Evolutionary conservation across 2,113 vertebrate genomes (phyloP).

Genomic region (Protobothrops mucrosquamatus): DNA sequence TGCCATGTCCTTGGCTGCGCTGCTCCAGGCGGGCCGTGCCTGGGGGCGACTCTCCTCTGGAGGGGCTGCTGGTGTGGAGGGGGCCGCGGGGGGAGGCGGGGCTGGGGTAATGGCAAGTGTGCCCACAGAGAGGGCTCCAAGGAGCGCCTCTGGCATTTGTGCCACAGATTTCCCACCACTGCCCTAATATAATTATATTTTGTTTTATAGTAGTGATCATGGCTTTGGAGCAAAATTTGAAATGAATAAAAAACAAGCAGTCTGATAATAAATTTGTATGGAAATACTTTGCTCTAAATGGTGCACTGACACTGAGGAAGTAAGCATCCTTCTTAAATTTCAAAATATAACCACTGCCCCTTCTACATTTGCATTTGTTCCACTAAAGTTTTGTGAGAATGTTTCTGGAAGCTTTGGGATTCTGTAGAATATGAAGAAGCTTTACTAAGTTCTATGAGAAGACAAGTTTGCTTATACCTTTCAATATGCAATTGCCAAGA

Average conservation of each 20-base stretch:
- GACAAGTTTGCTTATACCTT: no score
- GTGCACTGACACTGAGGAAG: background rate
- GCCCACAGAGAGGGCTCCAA: no score
- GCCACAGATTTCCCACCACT: no score
- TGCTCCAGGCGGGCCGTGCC: no score
- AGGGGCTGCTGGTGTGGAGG: no score
- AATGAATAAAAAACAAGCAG: background rate
- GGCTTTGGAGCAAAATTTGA: background rate
- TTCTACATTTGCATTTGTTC: background rate
- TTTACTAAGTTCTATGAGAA: background rate
- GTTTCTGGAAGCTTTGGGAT: background rate
- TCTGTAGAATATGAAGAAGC: background rate
- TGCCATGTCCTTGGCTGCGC: no score
- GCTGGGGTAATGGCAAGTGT: no score
- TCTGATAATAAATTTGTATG: slow-evolving; percentile 17
- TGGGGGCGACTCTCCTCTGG: no score
- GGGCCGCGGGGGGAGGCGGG: no score
- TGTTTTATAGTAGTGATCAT: background rate
- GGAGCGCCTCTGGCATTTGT: no score
- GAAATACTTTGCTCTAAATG: background rate
- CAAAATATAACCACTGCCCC: background rate
- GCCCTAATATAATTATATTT: background rate
- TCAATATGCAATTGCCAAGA: background rate
- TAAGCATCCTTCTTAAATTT: slow-evolving; percentile 19
- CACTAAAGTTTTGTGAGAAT: background rate